A percentile compares a stretch with the other conserved stretches of the same genome.
These are phyloP conservation scores for Rallus limicola DNA, from an alignment of 2,113 vertebrate genomes.

Conservation along the genomic window DNA sequence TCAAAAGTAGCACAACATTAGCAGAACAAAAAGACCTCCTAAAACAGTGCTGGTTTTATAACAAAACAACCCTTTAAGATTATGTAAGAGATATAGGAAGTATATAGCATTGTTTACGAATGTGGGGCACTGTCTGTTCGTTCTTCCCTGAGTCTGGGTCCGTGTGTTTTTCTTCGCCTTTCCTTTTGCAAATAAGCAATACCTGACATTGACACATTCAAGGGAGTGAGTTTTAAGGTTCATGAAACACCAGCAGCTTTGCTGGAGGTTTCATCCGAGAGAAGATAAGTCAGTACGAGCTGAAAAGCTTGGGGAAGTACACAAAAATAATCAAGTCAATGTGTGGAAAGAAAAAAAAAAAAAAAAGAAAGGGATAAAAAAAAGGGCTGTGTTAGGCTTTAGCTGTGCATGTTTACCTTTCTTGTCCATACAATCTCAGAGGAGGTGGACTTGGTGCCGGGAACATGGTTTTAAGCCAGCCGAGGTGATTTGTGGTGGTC, in stretches of 20 bases:
- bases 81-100: constrained; percentile 46
- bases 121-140: constrained; percentile 24
- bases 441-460: rapidly evolving
- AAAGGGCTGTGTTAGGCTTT: background rate
- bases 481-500: background rate
- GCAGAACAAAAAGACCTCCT: constrained; percentile 38
- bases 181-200: constrained; percentile 23
- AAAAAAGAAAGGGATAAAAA: background rate
- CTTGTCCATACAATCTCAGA: background rate
- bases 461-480: background rate
- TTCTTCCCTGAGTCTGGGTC: constrained; percentile 33
- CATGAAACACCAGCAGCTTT: background rate
- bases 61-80: background rate
- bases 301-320: constrained; percentile 8
- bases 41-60: background rate
- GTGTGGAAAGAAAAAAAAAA: background rate
- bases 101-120: constrained; percentile 66
- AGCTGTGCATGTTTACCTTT: constrained; percentile 3
- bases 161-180: constrained; percentile 18
- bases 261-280: background rate
- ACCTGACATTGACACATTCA: constrained; percentile 38
- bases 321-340: constrained; percentile 21
- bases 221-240: constrained; percentile 46
- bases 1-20: constrained; percentile 11
- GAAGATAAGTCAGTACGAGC: constrained; percentile 7